phyloP scores from a whole-genome alignment of 1,140 invertebrate species.

The Propsilocerus akamusi region DNA sequence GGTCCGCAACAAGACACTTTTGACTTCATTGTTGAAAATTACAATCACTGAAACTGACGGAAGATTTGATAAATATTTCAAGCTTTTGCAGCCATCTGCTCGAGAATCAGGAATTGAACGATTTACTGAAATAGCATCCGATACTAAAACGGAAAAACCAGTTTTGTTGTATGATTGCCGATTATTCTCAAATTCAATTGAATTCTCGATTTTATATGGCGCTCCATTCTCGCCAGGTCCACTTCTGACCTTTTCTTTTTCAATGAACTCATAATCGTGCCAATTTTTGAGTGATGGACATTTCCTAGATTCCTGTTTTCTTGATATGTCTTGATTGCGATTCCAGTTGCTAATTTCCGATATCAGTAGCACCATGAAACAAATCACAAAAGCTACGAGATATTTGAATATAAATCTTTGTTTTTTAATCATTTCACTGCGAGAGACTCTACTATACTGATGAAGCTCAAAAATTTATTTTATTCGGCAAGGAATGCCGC shows the following conservation, averaged over 20 bases:
- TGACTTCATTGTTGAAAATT: slow-evolving; percentile 89
- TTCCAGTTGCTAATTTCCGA: no score
- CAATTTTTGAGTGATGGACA: no score
- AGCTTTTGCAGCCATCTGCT: slow-evolving; percentile 33
- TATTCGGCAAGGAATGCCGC: no score
- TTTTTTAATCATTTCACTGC: no score
- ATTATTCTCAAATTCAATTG: slow-evolving; percentile 35
- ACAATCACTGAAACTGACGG: slow-evolving; percentile 75
- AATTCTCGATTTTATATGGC: slow-evolving; percentile 34
- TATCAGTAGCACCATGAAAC: no score
- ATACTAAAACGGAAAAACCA: slow-evolving; percentile 77
- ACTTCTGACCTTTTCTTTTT: slow-evolving; percentile 31
- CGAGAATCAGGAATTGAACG: slow-evolving; percentile 66
- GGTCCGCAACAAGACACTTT: slow-evolving; percentile 70
- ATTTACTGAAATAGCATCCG: slow-evolving; percentile 74
- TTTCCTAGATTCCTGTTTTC: no score
- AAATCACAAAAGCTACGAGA: no score
- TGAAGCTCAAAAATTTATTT: no score
- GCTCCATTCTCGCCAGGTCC: slow-evolving; percentile 56
- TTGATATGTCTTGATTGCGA: no score
- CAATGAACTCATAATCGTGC: slow-evolving; percentile 45
- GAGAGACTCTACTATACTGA: no score
- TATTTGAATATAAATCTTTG: no score
- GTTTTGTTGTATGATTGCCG: slow-evolving; percentile 55
- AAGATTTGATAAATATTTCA: slow-evolving; percentile 44